Percentiles rank a stretch among this genome's conserved stretches.
Evolutionary conservation across 2,888 invertebrate species (phyloP).

Genomic region (Plusia festucae): DNA sequence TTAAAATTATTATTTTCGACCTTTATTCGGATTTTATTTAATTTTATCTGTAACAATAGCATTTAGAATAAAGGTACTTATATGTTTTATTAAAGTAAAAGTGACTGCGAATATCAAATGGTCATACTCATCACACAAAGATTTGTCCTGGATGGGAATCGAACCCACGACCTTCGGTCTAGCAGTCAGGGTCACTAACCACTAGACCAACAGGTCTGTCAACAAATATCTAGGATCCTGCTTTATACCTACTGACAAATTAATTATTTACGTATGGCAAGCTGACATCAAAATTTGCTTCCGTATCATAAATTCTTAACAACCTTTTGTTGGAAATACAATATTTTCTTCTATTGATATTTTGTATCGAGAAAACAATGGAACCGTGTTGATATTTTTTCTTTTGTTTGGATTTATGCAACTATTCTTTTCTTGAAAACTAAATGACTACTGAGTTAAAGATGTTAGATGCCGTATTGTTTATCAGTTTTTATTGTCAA

Average conservation of each 20-base stretch:
- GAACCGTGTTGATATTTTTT: not conserved
- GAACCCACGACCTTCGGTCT: no score
- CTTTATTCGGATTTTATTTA: no score
- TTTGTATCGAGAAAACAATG: not conserved
- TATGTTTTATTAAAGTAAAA: no score
- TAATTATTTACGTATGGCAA: not conserved
- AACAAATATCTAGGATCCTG: no score
- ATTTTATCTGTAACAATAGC: no score
- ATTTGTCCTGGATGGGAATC: no score
- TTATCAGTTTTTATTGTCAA: not conserved
- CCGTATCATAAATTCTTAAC: not conserved
- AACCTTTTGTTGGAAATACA: slow-evolving; percentile 6
- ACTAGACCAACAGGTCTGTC: no score
- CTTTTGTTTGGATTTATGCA: not conserved
- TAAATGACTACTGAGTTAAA: not conserved
- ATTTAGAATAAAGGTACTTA: no score
- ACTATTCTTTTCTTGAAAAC: not conserved
- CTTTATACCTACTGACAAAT: not conserved
- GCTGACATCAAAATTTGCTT: not conserved
- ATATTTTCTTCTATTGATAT: not conserved
- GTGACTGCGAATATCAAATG: no score
- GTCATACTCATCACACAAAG: no score
- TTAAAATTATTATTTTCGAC: not conserved
- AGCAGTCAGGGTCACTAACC: no score
- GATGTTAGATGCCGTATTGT: not conserved